Percentiles rank a stretch among this genome's conserved stretches.
These are phyloP conservation scores for Actinia tenebrosa DNA, from an alignment of 64 coral and sea anemone species.

Conservation along the genomic window DNA sequence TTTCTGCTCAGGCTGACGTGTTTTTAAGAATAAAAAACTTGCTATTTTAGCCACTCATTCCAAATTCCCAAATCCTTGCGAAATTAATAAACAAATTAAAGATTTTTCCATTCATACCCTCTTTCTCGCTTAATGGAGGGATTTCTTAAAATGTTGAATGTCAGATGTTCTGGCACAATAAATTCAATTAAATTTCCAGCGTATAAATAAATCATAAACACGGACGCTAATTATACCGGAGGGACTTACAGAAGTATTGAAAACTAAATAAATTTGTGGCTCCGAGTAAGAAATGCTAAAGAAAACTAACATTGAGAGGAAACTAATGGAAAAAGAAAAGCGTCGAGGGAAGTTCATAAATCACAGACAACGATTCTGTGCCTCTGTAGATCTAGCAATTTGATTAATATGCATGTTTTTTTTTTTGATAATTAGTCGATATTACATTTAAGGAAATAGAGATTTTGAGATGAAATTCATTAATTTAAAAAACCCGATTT, in stretches of 20 bases:
- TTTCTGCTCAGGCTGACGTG: background rate
- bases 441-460: constrained; percentile 9
- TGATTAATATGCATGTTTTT: constrained; percentile 1
- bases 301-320: background rate
- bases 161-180: constrained; percentile 11
- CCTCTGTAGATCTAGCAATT: background rate
- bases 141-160: background rate
- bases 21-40: background rate
- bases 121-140: background rate
- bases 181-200: background rate
- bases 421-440: background rate
- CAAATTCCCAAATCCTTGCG: background rate
- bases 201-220: constrained; percentile 16
- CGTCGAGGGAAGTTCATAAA: background rate
- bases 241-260: background rate
- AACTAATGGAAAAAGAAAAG: background rate
- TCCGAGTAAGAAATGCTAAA: background rate
- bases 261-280: background rate
- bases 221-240: constrained; percentile 2
- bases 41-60: constrained; percentile 4
- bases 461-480: background rate
- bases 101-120: background rate
- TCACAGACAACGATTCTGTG: background rate
- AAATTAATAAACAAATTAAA: background rate
- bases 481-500: background rate